A percentile compares a stretch with the other conserved stretches of the same genome.
These are phyloP conservation scores for Metopia argyrocephala DNA, from an alignment of 2,888 invertebrate species.

Conservation along the genomic window DNA sequence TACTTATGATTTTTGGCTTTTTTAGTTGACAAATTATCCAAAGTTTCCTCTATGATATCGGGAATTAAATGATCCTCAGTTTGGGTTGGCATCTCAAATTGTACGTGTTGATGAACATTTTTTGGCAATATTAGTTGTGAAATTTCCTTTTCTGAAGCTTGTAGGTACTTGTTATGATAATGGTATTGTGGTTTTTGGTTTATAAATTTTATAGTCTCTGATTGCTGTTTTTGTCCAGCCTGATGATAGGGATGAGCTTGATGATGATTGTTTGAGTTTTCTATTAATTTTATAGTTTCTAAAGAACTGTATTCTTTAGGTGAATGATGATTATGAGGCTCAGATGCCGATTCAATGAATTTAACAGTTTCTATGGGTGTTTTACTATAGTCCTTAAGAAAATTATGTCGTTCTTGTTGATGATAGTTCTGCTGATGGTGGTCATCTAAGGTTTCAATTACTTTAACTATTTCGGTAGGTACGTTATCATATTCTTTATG, in stretches of 20 bases:
- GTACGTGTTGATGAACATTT: too few species aligned
- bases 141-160: background rate
- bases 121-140: constrained; percentile 7
- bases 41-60: background rate
- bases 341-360: constrained; percentile 21
- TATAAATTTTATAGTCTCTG: constrained; percentile 68
- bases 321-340: background rate
- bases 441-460: too few species aligned
- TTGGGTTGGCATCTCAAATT: too few species aligned
- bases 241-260: too few species aligned
- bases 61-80: background rate
- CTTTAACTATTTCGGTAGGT: too few species aligned
- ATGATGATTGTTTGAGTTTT: background rate
- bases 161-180: constrained; percentile 5
- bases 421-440: too few species aligned
- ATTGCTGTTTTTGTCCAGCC: constrained; percentile 55
- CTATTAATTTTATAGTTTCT: too few species aligned
- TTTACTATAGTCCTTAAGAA: background rate
- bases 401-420: constrained; percentile 36
- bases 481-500: background rate
- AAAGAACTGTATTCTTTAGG: too few species aligned
- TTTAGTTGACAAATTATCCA: constrained; percentile 8
- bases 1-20: background rate
- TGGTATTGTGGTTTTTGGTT: constrained; percentile 61
- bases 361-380: constrained; percentile 18